Conservation (phyloP, 2,888 invertebrate genomes). For the Synanthedon myopaeformis region DNA sequence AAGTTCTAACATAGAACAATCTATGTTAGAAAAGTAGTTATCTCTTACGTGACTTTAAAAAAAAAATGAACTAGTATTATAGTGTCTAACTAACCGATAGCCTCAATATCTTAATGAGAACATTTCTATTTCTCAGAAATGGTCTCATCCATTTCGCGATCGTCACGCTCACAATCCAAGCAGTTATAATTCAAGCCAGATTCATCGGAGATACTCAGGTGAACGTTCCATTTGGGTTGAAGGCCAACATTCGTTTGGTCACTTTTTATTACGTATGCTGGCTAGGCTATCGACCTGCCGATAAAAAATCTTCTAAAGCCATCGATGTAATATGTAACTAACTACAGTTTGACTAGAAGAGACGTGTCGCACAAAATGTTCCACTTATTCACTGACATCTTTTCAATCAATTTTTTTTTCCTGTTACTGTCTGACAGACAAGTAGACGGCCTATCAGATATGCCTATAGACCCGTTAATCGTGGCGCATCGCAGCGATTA, state of each 20-base stretch:
- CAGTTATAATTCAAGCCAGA: constrained; percentile 14
- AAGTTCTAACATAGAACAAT: too few species aligned
- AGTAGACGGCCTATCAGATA: too few species aligned
- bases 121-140: constrained; percentile 9
- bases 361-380: too few species aligned
- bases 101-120: background rate
- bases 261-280: constrained; percentile 43
- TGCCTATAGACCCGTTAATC: too few species aligned
- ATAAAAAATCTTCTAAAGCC: background rate
- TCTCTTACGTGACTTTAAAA: too few species aligned
- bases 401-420: too few species aligned
- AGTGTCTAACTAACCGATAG: too few species aligned
- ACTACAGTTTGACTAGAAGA: background rate
- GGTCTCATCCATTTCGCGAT: constrained; percentile 16
- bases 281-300: constrained; percentile 37
- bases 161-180: constrained; percentile 22
- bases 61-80: too few species aligned
- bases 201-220: constrained; percentile 42
- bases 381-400: too few species aligned
- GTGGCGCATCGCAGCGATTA: too few species aligned
- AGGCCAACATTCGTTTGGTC: constrained; percentile 55
- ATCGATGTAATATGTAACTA: background rate
- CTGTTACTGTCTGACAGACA: too few species aligned
- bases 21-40: too few species aligned
- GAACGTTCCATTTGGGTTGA: constrained; percentile 56